A percentile compares a stretch with the other conserved stretches of the same genome.
phyloP scores from a whole-genome alignment of 2,888 invertebrate species.

The Lysandra bellargus region DNA sequence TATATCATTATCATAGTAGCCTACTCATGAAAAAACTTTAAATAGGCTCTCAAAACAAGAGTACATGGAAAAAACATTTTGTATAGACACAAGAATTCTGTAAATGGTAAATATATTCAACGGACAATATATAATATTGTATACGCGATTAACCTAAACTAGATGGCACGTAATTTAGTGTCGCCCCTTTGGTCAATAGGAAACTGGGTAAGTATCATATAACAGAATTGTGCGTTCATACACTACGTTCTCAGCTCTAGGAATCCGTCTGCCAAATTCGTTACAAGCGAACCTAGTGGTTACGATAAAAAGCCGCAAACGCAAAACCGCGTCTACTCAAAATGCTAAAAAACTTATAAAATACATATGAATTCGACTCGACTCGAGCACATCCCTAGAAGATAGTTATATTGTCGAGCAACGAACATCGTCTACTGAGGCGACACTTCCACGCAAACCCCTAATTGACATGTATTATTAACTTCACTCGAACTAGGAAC shows the following conservation, averaged over 20 bases:
- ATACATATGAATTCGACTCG: constrained; percentile 7
- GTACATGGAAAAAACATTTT: constrained; percentile 79
- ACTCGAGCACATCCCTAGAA: constrained; percentile 7
- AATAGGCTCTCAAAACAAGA: constrained; percentile 82
- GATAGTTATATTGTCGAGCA: constrained; percentile 37
- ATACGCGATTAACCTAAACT: constrained; percentile 82
- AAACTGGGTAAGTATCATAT: constrained; percentile 38
- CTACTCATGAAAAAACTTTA: constrained; percentile 63
- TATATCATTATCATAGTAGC: constrained; percentile 51
- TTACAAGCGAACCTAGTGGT: constrained; percentile 15
- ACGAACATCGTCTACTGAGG: constrained; percentile 53
- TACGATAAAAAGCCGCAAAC: constrained; percentile 25
- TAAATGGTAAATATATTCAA: constrained; percentile 82
- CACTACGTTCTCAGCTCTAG: constrained; percentile 40
- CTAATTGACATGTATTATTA: constrained; percentile 79
- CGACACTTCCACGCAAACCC: constrained; percentile 78
- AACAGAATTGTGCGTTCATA: constrained; percentile 77
- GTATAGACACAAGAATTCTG: constrained; percentile 81
- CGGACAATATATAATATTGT: constrained; percentile 82
- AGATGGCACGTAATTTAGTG: constrained; percentile 80
- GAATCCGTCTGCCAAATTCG: constrained; percentile 9
- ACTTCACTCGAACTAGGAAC: constrained; percentile 81
- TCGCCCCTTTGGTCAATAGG: constrained; percentile 75
- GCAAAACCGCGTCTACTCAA: constrained; percentile 29
- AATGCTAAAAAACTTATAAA: background rate